phyloP scores from a whole-genome alignment of 2,888 invertebrate genomes.

The Antheraea yamamai region DNA sequence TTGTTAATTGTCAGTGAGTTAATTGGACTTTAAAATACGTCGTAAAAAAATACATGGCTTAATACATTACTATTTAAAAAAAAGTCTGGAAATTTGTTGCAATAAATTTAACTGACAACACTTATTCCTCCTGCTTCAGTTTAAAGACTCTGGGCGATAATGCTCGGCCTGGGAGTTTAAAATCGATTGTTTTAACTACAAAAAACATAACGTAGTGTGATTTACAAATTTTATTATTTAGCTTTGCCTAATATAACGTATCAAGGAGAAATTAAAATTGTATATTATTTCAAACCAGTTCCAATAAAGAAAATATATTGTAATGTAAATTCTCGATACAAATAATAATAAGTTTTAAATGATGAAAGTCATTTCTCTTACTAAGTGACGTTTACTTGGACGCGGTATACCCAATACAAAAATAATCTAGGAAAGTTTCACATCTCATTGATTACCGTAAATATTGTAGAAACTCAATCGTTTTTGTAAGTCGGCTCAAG shows the following conservation, averaged over 20 bases:
- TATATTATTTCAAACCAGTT: background rate
- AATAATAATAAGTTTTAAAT: background rate
- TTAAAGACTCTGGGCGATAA: conserved; percentile 61
- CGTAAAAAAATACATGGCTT: too few relatives aligned
- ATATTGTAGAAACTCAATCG: background rate
- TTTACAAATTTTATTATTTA: background rate
- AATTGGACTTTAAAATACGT: too few relatives aligned
- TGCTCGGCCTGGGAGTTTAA: conserved; percentile 63
- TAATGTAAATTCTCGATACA: background rate
- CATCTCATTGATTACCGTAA: background rate
- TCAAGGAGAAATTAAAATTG: background rate
- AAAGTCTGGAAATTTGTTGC: background rate
- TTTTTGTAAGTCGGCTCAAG: background rate
- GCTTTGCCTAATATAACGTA: background rate
- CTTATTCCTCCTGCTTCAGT: conserved; percentile 19
- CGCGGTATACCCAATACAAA: background rate
- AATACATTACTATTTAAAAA: background rate
- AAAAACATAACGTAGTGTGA: conserved; percentile 5
- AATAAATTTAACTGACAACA: background rate
- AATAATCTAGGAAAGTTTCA: background rate
- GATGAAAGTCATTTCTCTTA: background rate
- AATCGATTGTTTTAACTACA: conserved; percentile 45
- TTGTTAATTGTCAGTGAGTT: too few relatives aligned
- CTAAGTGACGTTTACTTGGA: background rate
- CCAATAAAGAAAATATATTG: background rate